Base-by-base conservation (phyloP, 64 coral and sea anemone species). In the Pachyseris speciosa region DNA sequence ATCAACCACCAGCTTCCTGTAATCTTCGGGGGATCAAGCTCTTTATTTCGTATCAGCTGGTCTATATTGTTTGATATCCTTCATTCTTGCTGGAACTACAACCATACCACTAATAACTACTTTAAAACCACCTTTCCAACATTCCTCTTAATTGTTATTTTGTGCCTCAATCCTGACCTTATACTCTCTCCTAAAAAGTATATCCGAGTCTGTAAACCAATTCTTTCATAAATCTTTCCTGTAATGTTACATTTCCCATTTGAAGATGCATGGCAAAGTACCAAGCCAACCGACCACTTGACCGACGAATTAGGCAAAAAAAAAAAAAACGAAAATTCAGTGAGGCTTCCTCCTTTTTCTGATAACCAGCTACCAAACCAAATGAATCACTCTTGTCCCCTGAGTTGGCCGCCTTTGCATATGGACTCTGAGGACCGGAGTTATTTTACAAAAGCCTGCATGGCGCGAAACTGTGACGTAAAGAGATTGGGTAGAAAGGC, bases 351-450 rank as follows among this genome's bases (percentile, higher is more conserved):
- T 29, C 47, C n/a, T 74, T 43, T 45, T 15, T 64, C n/a, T 22
- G 78, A 83, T 22, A 26, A 27, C 89, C 89, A 91, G 25, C 89
- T 78, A 83, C 89, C 57, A 59, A 91, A 84, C 15, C n/a, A n/a
- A n/a, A n/a, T n/a, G 78, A 84, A 44, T 91, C 78, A 45, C 28
- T 38, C 39, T 67, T 84, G 69, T 72, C 26, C 7, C 60, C 69
- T 48, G 64, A 55, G 37, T 91, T 69, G 5, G 17, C 25, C 27
- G 25, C 2, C 2, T 61, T 45, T 39, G 83, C 80, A 59, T 58
- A 60, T 58, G 12, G 50, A 24, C 48, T 81, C 13, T 91, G 28
- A 69, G 89, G n/a, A n/a, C n/a, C n/a, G n/a, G 78, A 10, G 65
- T 41, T 22, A 91, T 57, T 36, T 84, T 69, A 44, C 55, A 40